Conservation (phyloP, 2,797 vertebrate species). For the Karalla daura region DNA sequence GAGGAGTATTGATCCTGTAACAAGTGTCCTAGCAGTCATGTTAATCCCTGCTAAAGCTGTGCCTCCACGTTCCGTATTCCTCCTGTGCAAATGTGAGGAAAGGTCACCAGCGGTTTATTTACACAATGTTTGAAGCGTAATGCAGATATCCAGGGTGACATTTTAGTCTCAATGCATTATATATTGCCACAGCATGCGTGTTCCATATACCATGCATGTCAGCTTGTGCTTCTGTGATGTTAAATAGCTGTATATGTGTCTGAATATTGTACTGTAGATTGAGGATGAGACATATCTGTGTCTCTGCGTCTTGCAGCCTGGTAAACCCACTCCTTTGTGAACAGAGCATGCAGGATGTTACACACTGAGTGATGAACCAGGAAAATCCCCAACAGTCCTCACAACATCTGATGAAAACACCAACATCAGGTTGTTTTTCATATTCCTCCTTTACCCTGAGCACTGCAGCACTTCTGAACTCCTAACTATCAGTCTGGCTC, state of each 20-base stretch:
- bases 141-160: not conserved
- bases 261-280: not conserved
- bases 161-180: not conserved
- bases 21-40: conserved; percentile 12
- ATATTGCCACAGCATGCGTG: not conserved
- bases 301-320: too few species aligned
- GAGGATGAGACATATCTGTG: too few species aligned
- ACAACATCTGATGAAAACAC: not conserved
- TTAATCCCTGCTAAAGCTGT: conserved; percentile 41
- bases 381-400: not conserved
- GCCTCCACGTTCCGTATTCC: conserved; percentile 17
- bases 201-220: not conserved
- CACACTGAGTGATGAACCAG: too few species aligned
- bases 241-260: not conserved
- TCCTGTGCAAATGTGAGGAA: conserved; percentile 36
- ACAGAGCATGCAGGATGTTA: too few species aligned
- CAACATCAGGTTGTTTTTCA: not conserved
- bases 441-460: not conserved
- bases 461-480: not conserved
- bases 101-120: conserved; percentile 38
- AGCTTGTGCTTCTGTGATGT: not conserved
- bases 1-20: conserved; percentile 40
- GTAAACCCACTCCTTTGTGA: too few species aligned
- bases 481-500: too few species aligned
- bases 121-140: not conserved